Percentiles rank a stretch among this genome's conserved stretches.
These are phyloP conservation scores for Myrmophylax atrothorax DNA, from an alignment of 2,113 vertebrate genomes.

Conservation along the genomic window DNA sequence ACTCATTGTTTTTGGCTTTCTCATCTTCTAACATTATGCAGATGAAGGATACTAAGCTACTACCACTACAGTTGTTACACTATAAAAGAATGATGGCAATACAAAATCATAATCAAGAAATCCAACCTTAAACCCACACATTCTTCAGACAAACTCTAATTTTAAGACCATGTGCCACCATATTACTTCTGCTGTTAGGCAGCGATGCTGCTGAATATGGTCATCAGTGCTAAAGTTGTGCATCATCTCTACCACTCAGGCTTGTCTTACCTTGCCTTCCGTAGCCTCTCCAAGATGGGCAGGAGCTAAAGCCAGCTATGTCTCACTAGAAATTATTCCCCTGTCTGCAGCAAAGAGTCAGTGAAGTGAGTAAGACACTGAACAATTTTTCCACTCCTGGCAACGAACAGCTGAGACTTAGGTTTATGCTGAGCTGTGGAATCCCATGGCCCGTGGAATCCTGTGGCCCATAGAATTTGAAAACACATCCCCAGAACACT, in stretches of 20 bases:
- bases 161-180: accelerated
- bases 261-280: not conserved
- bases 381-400: not conserved
- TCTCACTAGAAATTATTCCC: not conserved
- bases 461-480: not conserved
- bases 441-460: not conserved
- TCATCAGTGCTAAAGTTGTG: accelerated
- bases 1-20: not conserved
- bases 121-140: not conserved
- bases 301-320: not conserved
- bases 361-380: accelerated
- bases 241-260: not conserved
- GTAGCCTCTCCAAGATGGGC: not conserved
- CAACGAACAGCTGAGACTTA: not conserved
- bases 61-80: not conserved
- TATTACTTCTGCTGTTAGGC: accelerated
- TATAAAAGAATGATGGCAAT: not conserved
- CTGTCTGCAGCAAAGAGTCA: not conserved
- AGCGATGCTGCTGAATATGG: accelerated
- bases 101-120: not conserved
- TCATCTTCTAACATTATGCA: not conserved
- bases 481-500: not conserved
- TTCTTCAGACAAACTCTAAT: not conserved
- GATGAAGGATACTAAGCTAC: not conserved
- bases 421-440: not conserved